Evolutionary conservation across 1,140 invertebrate genomes (phyloP), one percentile per base, ranked within the genome.

Genomic region (Drosophila dunni): DNA sequence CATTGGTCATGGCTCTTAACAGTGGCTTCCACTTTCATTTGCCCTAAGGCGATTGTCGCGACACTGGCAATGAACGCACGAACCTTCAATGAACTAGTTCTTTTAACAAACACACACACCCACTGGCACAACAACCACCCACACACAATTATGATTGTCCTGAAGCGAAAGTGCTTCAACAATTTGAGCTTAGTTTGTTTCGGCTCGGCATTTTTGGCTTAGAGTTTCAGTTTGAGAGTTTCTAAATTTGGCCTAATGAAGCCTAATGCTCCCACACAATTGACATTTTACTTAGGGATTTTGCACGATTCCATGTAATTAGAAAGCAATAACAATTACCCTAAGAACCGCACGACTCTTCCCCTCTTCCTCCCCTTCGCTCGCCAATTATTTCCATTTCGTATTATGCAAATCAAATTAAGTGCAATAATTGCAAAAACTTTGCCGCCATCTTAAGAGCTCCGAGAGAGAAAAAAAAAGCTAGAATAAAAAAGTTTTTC

Each of bases 291-390:
- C 81, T 90, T 89, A 76, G 63, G 81, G 84, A 80, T 79, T 72
- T 89, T 71, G 51, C 58, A 81, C 68, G 84, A 78, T 79, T 81
- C 74, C 36, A 54, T 89, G 84, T 89, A 89, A 89, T 89, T 89
- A 89, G 85, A 89, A 89, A 89, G 80, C 84, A 81, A 89, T 90
- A 89, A 89, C 85, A 84, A 89, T 89, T 89, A 89, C 71, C 66
- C 45, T 75, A 74, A 57, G 46, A 66, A 13, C 36, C 10, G 29
- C 13, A 10, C 36, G 34, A 15, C 36, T 56, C 34, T 56, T 54
- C 24, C 6, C 2, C 24, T 20, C 17, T 20, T 20, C 24, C 24
- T 29, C 24, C 24, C 5, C 24, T 6, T 29, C 24, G 51, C 53
- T 67, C 66, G 53, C 81, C 24, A 73, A 82, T 79, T 78, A 79